Conservation (phyloP, 2,888 invertebrate species). For the Bedellia somnulentella region DNA sequence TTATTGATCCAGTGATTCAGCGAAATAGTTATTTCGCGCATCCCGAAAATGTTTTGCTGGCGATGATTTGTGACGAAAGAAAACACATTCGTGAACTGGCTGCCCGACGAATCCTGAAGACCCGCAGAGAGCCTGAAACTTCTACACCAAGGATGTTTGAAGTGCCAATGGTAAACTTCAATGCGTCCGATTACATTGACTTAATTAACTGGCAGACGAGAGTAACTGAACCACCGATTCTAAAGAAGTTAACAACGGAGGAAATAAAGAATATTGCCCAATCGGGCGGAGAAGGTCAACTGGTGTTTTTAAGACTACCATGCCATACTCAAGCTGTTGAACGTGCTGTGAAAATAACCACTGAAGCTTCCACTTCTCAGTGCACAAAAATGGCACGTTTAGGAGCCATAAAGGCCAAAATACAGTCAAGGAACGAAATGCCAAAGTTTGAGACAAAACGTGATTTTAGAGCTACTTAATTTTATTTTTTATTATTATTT, state of each 20-base stretch:
- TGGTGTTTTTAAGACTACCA: too few species aligned
- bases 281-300: slow-evolving; percentile 5
- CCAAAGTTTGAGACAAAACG: not conserved
- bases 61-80: slow-evolving; percentile 12
- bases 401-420: too few species aligned
- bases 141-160: slow-evolving; percentile 11
- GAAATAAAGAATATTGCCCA: too few species aligned
- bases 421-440: slow-evolving; percentile 7
- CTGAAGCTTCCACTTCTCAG: slow-evolving; percentile 9
- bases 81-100: slow-evolving; percentile 12
- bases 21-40: slow-evolving; percentile 14
- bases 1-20: slow-evolving; percentile 7
- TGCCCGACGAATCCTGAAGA: slow-evolving; percentile 13
- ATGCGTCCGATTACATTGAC: slow-evolving; percentile 10
- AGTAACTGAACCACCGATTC: slow-evolving; percentile 6
- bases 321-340: too few species aligned
- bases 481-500: not conserved
- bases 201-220: slow-evolving; percentile 10
- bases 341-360: slow-evolving; percentile 11
- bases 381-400: slow-evolving; percentile 5
- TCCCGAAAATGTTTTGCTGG: slow-evolving; percentile 15
- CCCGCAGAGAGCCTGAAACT: slow-evolving; percentile 5
- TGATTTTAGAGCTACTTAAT: not conserved
- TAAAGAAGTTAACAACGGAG: too few species aligned
- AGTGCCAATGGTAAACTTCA: slow-evolving; percentile 10